Evolutionary conservation across 1,140 invertebrate species (phyloP).

Genomic region (Zeugodacus cucurbitae): DNA sequence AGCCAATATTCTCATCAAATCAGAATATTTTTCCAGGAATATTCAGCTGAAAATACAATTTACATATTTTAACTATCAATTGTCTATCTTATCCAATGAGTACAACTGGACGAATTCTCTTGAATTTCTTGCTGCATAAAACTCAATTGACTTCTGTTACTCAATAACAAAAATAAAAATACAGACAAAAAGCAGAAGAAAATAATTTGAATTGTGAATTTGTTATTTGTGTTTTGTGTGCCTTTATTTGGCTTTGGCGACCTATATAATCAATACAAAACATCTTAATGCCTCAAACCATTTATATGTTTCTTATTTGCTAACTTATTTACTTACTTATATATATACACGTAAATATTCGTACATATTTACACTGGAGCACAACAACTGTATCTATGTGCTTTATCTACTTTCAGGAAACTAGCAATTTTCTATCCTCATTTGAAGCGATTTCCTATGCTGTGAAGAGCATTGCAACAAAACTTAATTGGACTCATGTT

Average conservation of each 20-base stretch:
- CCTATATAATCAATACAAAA: neutral
- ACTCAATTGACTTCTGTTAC: neutral
- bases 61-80: neutral
- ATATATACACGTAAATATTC: neutral
- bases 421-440: slow-evolving; percentile 65
- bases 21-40: neutral
- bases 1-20: neutral
- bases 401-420: slow-evolving; percentile 52
- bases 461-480: slow-evolving; percentile 61
- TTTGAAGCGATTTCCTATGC: slow-evolving; percentile 64
- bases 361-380: slow-evolving; percentile 4
- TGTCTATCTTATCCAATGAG: neutral
- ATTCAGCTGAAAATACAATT: neutral
- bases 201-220: neutral
- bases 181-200: neutral
- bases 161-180: neutral
- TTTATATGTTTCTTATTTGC: neutral
- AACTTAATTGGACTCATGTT: slow-evolving; percentile 73
- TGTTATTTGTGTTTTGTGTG: neutral
- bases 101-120: no score
- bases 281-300: neutral
- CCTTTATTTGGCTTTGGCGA: no score
- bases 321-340: neutral
- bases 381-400: slow-evolving; percentile 48
- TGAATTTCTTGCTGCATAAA: neutral